A percentile compares a stretch with the other conserved stretches of the same genome.
These are phyloP conservation scores for Carterocephalus palaemon DNA, from an alignment of 2,888 invertebrate species.

Conservation along the genomic window DNA sequence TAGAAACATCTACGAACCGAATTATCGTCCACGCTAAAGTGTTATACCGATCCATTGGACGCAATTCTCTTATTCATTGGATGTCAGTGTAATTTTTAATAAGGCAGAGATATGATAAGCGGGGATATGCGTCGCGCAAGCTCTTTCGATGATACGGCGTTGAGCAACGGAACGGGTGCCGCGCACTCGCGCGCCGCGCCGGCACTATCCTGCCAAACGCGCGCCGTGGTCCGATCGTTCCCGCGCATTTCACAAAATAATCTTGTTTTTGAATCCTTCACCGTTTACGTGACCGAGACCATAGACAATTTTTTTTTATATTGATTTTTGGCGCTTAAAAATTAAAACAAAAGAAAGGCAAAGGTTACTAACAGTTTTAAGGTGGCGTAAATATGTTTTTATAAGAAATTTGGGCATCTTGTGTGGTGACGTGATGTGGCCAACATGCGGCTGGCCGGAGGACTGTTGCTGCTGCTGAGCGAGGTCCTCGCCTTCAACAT, in stretches of 20 bases:
- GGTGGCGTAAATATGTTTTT: too few relatives aligned
- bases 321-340: too few relatives aligned
- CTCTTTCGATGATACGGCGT: too few relatives aligned
- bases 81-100: too few relatives aligned
- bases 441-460: conserved; percentile 62
- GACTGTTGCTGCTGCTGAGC: conserved; percentile 58
- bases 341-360: too few relatives aligned
- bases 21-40: too few relatives aligned
- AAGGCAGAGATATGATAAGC: conserved; percentile 21
- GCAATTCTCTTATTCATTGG: too few relatives aligned
- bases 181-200: conserved; percentile 58
- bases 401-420: conserved; percentile 40
- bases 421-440: conserved; percentile 51
- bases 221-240: conserved; percentile 44
- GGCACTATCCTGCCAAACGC: conserved; percentile 71
- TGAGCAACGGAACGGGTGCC: conserved; percentile 64
- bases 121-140: conserved; percentile 16
- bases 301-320: conserved; percentile 32
- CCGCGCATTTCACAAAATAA: not conserved
- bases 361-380: too few relatives aligned
- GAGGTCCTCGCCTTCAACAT: conserved; percentile 53
- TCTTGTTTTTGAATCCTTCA: not conserved
- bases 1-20: too few relatives aligned
- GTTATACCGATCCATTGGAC: too few relatives aligned
- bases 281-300: conserved; percentile 50